Base-by-base conservation (phyloP, 2,888 invertebrate species). In the Epirrhoe tristata region DNA sequence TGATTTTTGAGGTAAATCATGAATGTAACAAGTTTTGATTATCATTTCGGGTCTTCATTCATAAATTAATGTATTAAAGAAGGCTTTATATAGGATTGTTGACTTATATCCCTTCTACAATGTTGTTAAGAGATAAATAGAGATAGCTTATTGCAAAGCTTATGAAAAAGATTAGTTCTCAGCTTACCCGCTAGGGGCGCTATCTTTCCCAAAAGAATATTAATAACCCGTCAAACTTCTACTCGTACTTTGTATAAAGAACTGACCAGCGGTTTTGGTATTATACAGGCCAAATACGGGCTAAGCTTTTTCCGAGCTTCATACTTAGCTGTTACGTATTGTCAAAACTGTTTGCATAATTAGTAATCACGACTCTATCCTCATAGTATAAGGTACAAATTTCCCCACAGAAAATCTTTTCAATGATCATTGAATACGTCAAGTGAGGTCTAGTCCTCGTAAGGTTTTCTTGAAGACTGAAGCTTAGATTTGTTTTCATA, bases 401-500 rank as follows among this genome's bases (percentile, higher is more conserved):
- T 48, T 50, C 34, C 34, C 10, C 17, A 61, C 34, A 58, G 46
- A 24, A 39, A 50, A 0, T 12, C 12, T 17, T 58, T 58, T 50
- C 36, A 24, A 59, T 8, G 14, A 52, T 24, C 16, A 65, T 50
- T 59, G 39, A 58, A 64, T 58, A 53, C 58, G 64, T 65, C 65
- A 65, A 65, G 65, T 55, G 55, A 59, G 59, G 65, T 65, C 65
- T 65, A 56, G 51, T 58, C 59, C 55, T 59, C 31, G 32, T 59
- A 56, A 59, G 51, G 51, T 43, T 65, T 59, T 65, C 64, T 59
- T 50, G 39, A 48, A 65, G 55, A 65, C 65, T 65, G 59, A 65
- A 43, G 64, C 55, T 59, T 65, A 59, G 58, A 65, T 65, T 59
- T 65, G 64, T 65, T 65, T 65, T 59, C 59, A 59, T 59, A 65